Conservation (phyloP, 2,888 invertebrate genomes). For the Phaonia tiefii region DNA sequence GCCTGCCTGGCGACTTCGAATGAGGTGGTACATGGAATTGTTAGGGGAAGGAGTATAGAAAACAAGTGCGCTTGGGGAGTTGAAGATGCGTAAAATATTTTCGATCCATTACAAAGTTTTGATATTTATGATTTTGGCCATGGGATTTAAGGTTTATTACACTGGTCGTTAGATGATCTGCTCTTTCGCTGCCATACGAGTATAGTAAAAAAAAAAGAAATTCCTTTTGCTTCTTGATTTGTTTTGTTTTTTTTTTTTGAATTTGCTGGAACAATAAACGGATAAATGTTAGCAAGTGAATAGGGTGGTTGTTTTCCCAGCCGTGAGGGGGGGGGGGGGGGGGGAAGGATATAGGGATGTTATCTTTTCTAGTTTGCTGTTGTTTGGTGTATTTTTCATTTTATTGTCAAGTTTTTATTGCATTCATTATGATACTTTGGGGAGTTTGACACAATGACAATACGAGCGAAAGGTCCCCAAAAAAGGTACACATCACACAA, state of each 20-base stretch:
- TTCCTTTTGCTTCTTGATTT: too few species aligned
- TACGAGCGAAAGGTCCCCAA: too few species aligned
- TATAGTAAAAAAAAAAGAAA: too few species aligned
- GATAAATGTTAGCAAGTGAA: constrained; percentile 37
- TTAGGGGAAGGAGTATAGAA: not conserved
- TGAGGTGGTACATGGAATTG: not conserved
- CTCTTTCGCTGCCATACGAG: too few species aligned
- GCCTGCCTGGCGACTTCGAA: not conserved
- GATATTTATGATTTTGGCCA: constrained; percentile 67
- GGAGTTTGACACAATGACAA: constrained; percentile 44
- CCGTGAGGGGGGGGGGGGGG: not conserved
- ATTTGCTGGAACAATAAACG: constrained; percentile 50
- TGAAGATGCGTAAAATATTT: constrained; percentile 58
- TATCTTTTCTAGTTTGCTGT: constrained; percentile 50
- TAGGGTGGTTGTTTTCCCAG: constrained; percentile 46
- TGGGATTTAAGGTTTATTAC: constrained; percentile 65
- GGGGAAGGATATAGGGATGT: constrained; percentile 29
- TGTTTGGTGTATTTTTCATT: constrained; percentile 58
- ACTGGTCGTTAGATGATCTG: not conserved
- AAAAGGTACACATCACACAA: constrained; percentile 52
- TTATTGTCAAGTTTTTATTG: constrained; percentile 65
- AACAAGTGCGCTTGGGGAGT: constrained; percentile 29
- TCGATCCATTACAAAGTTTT: constrained; percentile 65
- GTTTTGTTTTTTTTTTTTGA: not conserved
- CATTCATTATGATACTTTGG: constrained; percentile 64